Evolutionary conservation across 2,888 invertebrate genomes (phyloP).

Genomic region (Drosophila silvestris): DNA sequence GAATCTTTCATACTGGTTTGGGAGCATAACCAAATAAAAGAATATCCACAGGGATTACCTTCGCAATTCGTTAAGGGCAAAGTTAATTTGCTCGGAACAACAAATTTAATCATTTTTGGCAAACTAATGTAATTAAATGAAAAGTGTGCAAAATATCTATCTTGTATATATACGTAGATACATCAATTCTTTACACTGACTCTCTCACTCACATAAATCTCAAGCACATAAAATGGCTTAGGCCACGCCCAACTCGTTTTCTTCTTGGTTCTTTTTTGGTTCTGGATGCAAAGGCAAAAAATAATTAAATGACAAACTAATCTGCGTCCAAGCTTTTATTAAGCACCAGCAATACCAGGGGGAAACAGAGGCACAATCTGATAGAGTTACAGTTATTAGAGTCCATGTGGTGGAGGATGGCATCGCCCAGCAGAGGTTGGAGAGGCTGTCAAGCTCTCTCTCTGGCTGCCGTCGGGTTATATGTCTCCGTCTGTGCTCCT

Average conservation of each 20-base stretch:
- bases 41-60: constrained; percentile 65
- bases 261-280: constrained; percentile 13
- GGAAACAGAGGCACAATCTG: constrained; percentile 34
- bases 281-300: constrained; percentile 61
- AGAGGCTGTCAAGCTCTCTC: constrained; percentile 7
- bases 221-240: constrained; percentile 14
- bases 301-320: constrained; percentile 85
- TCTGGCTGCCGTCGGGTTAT: constrained; percentile 26
- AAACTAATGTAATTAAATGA: constrained; percentile 78
- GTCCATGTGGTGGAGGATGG: constrained; percentile 11
- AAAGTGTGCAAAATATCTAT: constrained; percentile 50
- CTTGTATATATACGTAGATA: constrained; percentile 21
- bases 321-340: constrained; percentile 79
- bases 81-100: constrained; percentile 43
- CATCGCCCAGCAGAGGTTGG: constrained; percentile 2
- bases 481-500: constrained; percentile 19
- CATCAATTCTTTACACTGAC: constrained; percentile 8
- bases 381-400: constrained; percentile 43
- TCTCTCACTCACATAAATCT: constrained; percentile 21
- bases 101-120: constrained; percentile 73
- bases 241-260: constrained; percentile 21
- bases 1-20: neutral
- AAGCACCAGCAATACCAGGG: constrained; percentile 51
- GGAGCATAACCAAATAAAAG: constrained; percentile 45
- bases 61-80: constrained; percentile 36